Base-by-base conservation (phyloP, 2,888 invertebrate genomes). In the Microdon myrmicae region DNA sequence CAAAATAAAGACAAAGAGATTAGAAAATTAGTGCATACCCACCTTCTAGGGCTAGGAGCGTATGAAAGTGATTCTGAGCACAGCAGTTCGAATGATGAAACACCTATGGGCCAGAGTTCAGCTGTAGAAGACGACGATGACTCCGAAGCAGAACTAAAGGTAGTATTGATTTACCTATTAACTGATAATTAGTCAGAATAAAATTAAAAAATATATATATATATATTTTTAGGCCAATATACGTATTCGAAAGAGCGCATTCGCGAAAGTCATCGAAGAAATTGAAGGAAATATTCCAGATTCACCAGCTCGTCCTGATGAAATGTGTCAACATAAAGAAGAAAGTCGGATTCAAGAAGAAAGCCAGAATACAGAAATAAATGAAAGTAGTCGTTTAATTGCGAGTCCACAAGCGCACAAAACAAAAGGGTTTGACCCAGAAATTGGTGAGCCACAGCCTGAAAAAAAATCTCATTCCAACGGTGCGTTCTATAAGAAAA, bases 61-160 rank as follows among this genome's bases (percentile, higher is more conserved):
- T 92, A 92, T 81, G 91, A 88, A 78, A 89, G 88, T 79, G 70
- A 68, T 67, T 88, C 87, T 72, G 85, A 85, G 53, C 86, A 79
- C 44, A 87, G 85, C 43, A 86, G 75, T 8, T 79, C 75, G 5
- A 83, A 82, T 13, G 45, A 73, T 37, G 73, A 73, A 8, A 80
- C 71, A 9, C 45, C 47, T 7, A 67, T 68, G 37, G 69, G 70
- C 22, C 71, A 71, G 28, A 81, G 80, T 59, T 80, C 79, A 34
- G 81, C 81, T 39, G 81, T 80, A 28, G 76, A 83, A 51, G 81
- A 87, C 2, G 78, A 79, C 22, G 79, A 80, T 43, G 86, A 86
- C 70, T 86, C 89, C 20, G 91, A 91, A 71, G 84, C 86, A 47
- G 91, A 92, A 74, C 79, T 92, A 14, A 88, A 87, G 84, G 92